phyloP scores from a whole-genome alignment of 2,888 invertebrate species.

The Drosophila mettleri region DNA sequence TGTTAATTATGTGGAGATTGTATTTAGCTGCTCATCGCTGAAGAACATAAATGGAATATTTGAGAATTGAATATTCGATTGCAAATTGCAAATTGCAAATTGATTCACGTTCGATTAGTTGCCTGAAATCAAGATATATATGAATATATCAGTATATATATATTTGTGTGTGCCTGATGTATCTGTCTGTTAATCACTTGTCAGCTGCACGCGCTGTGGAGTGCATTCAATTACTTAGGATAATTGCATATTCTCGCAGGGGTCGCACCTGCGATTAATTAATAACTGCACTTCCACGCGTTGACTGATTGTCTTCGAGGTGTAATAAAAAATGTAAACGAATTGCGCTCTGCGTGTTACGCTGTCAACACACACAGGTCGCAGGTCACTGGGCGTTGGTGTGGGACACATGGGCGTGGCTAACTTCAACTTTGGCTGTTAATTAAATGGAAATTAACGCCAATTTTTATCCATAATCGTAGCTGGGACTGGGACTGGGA shows the following conservation, averaged over 20 bases:
- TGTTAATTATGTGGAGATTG: constrained; percentile 32
- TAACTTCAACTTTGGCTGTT: constrained; percentile 33
- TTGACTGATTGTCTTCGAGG: constrained; percentile 64
- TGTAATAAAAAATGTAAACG: constrained; percentile 46
- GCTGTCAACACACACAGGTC: constrained; percentile 36
- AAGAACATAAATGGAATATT: constrained; percentile 19
- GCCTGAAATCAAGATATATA: background rate
- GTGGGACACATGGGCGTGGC: constrained; percentile 52
- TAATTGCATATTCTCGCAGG: constrained; percentile 49
- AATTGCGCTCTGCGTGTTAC: constrained; percentile 27
- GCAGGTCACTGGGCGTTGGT: constrained; percentile 23
- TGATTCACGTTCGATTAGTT: background rate
- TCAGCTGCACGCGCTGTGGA: constrained; percentile 17
- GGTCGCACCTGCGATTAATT: constrained; percentile 47
- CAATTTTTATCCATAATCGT: constrained; percentile 12
- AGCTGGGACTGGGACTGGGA: no score
- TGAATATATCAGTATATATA: background rate
- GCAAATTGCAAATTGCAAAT: background rate
- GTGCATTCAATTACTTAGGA: constrained; percentile 69
- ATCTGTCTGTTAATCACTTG: constrained; percentile 46
- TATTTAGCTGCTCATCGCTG: background rate
- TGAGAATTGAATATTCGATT: constrained; percentile 32
- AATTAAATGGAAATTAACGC: constrained; percentile 57
- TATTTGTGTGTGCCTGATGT: background rate
- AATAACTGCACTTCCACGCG: constrained; percentile 55